Percentiles rank a stretch among this genome's conserved stretches.
Evolutionary conservation across 2,888 invertebrate genomes (phyloP).

Genomic region (Cremastinae sp.): DNA sequence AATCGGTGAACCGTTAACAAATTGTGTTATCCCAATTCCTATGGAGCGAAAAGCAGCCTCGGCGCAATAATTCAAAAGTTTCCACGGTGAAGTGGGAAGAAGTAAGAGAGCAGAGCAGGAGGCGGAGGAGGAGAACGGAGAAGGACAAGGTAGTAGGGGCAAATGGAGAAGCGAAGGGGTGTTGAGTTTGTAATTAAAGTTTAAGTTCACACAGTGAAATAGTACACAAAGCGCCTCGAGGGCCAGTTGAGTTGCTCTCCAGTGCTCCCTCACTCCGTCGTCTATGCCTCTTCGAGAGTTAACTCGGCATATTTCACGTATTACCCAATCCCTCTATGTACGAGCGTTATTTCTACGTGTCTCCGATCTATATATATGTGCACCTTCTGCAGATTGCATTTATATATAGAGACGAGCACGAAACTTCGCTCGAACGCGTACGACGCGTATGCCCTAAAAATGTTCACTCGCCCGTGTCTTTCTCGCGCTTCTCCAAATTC

Average conservation of each 20-base stretch:
- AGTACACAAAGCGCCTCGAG: constrained; percentile 41
- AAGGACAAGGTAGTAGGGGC: constrained; percentile 1
- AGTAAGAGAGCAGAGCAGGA: not conserved
- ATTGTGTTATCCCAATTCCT: constrained; percentile 2
- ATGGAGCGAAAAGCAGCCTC: not conserved
- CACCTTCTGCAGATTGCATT: not conserved
- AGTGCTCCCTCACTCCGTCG: constrained; percentile 1
- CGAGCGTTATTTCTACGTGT: not conserved
- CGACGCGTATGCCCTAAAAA: not conserved
- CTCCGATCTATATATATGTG: not conserved
- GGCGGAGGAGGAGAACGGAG: not conserved
- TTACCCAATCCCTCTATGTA: constrained; percentile 2
- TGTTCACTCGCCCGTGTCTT: constrained; percentile 3
- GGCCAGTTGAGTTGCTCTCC: constrained; percentile 19
- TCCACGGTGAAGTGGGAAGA: constrained; percentile 10
- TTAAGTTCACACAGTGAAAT: constrained; percentile 48
- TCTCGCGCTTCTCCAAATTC: constrained; percentile 51
- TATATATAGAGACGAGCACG: too few species aligned
- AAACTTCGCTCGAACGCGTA: too few species aligned
- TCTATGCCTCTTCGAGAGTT: constrained; percentile 12
- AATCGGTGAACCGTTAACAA: constrained; percentile 35
- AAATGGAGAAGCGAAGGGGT: not conserved
- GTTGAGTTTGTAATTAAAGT: constrained; percentile 54
- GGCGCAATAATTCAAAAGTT: constrained; percentile 42
- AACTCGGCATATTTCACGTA: constrained; percentile 35